phyloP scores from a whole-genome alignment of 2,113 vertebrate genomes.

The Porphyrio hochstetteri region DNA sequence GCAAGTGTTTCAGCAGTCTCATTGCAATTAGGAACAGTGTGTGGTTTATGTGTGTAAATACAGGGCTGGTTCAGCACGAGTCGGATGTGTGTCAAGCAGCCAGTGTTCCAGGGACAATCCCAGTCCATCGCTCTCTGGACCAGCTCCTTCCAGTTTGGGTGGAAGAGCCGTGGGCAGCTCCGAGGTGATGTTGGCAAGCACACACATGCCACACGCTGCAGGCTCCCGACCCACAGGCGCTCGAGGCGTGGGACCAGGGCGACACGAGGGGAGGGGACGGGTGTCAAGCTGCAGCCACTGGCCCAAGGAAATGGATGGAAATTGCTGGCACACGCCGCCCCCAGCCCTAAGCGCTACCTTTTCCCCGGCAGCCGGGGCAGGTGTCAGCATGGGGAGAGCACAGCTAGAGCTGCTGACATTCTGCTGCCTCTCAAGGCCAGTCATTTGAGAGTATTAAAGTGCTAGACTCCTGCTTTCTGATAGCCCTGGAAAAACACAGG shows the following conservation, averaged over 20 bases:
- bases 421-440: conserved; percentile 68
- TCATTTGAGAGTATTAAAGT: conserved; percentile 73
- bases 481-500: conserved; percentile 66
- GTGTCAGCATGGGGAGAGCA: conserved; percentile 35
- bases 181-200: neutral
- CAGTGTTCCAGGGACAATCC: neutral
- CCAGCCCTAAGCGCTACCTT: neutral
- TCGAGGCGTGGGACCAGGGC: neutral
- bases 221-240: neutral
- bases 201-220: rapidly evolving
- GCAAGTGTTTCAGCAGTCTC: neutral
- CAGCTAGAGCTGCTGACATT: conserved; percentile 18
- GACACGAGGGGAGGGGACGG: rapidly evolving
- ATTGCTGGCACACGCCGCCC: neutral
- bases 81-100: rapidly evolving
- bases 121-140: rapidly evolving
- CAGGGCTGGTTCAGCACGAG: rapidly evolving
- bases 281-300: neutral
- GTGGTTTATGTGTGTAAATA: rapidly evolving
- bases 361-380: neutral
- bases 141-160: rapidly evolving
- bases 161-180: neutral
- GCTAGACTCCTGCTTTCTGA: conserved; percentile 68
- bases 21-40: neutral
- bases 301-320: conserved; percentile 32